These are phyloP conservation scores for Crambe crambe DNA, from an alignment of 37 sponge, comb jelly and placozoan species.

Conservation along the genomic window DNA sequence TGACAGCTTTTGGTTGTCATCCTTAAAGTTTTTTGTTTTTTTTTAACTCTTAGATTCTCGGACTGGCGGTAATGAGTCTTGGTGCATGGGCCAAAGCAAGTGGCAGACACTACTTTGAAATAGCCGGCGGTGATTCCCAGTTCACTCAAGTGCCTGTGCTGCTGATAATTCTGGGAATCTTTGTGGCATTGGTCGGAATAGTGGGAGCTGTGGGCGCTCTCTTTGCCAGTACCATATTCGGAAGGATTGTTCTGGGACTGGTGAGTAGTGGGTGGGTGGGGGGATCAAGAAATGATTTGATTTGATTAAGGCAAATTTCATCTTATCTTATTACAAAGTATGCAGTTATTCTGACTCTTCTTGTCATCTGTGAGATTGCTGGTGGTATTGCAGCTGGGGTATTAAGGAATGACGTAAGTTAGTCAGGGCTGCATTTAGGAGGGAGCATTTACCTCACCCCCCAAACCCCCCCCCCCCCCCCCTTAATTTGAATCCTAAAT, in stretches of 20 bases:
- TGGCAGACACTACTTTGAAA: conserved; percentile 3
- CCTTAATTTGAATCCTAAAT: no score
- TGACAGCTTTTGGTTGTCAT: no score
- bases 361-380: conserved; percentile 60
- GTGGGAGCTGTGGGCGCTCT: conserved; percentile 49
- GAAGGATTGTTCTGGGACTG: conserved; percentile 54
- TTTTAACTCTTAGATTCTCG: conserved; percentile 32
- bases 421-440: no score
- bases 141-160: conserved; percentile 34
- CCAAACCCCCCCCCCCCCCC: no score
- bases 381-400: conserved; percentile 70
- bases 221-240: conserved; percentile 47
- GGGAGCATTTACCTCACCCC: no score
- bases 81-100: conserved; percentile 51
- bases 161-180: conserved; percentile 52
- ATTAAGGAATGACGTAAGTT: conserved; percentile 36
- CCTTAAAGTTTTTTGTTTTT: not conserved
- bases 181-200: conserved; percentile 39
- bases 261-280: conserved; percentile 28
- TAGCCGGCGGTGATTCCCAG: not conserved
- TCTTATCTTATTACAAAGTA: conserved; percentile 39
- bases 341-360: conserved; percentile 36
- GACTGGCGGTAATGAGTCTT: conserved; percentile 35
- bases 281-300: not conserved
- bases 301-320: not conserved